Evolutionary conservation across 2,113 vertebrate genomes (phyloP), one percentile per base, ranked within the genome.

Genomic region (Platysteira castanea): DNA sequence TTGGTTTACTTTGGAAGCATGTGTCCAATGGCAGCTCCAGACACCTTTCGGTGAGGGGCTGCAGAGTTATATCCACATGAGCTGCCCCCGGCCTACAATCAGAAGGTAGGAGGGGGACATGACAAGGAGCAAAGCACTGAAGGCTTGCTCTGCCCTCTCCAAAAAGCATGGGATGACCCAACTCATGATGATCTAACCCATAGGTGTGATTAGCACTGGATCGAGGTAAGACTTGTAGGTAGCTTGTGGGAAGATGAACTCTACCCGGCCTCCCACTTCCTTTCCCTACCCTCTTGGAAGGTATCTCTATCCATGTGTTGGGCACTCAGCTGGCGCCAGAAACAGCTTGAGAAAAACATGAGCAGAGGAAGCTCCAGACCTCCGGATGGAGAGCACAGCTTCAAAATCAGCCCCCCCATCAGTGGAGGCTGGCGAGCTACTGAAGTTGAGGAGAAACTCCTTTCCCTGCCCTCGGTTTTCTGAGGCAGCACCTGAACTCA

Each of bases 361-460:
- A 85, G 37, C 8, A 41, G n/a, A 75, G 22, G 42, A 70, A 87
- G 56, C 17, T 70, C 15, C 46, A 46, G 4, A 59, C 11, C 33
- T 85, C 17, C 27, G 35, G 23, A 24, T 3, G 3, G 30, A 91
- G 20, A 65, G 13, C 21, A 44, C 22, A 15, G 39, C 56, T 73
- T 31, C 33, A 56, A 64, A 54, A 44, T 6, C 42, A 73, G 15
- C 4, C 13, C 6, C 11, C 1, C 1, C 6, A 57, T 5, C 46
- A 44, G 35, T 2, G 1, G 46, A 56, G 11, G 37, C 0, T 57
- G 61, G 49, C 1, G 0, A 70, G 28, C 35, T 39, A 18, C 11
- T 1, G 0, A 54, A 59, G 54, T 1, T 30, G 33, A 91, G 24
- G 27, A 87, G n/a, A 81, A 56, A 39, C 27, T 54, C 52, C 28